Evolutionary conservation across 2,113 vertebrate species (phyloP), one percentile per base, ranked within the genome.

Genomic region (Brachionichthys hirsutus): DNA sequence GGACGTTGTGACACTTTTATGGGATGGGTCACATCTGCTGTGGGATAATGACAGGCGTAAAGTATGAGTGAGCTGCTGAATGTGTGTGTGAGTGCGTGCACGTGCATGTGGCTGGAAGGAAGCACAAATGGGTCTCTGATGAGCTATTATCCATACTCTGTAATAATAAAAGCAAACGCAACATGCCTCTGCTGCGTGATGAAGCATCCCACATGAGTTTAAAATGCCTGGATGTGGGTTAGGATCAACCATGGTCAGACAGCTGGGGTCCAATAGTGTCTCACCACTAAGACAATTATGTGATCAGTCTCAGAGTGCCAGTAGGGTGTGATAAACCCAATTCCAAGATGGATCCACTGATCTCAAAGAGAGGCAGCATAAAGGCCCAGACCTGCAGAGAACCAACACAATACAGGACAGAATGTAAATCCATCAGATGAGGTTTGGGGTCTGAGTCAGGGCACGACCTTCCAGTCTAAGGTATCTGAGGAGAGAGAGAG

Each of bases 1-100:
- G 80, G 80, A 85, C 82, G 80, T 74, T 77, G 62, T 75, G 77
- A 70, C 49, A 63, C 67, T 85, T 84, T 85, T 80, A 80, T 60
- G 68, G 72, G 62, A 24, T 6, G 61, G 83, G 87, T 83, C 89
- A 88, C 87, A 91, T 88, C 87, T 90, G 89, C 84, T 78, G 0
- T 9, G 43, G 79, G 80, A 81, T 90, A 87, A 88, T 88, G 80
- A 82, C 82, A 60, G 77, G 64, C 65, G 75, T 85, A 70, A 78
- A 68, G 73, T 56, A 46, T 62, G 62, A 35, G 63, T 38, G 75
- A 58, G 18, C 50, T 14, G 47, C 22, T 60, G 62, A 30, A 30
- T 57, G 73, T 11, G 43, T 34, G 63, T 42, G 61, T 18, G 49
- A 38, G 43, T 34, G 50, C 15, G 48, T 43, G 47, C 2, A 35